These are phyloP conservation scores for Serinus canaria DNA, from an alignment of 2,113 vertebrate species.

Conservation along the genomic window DNA sequence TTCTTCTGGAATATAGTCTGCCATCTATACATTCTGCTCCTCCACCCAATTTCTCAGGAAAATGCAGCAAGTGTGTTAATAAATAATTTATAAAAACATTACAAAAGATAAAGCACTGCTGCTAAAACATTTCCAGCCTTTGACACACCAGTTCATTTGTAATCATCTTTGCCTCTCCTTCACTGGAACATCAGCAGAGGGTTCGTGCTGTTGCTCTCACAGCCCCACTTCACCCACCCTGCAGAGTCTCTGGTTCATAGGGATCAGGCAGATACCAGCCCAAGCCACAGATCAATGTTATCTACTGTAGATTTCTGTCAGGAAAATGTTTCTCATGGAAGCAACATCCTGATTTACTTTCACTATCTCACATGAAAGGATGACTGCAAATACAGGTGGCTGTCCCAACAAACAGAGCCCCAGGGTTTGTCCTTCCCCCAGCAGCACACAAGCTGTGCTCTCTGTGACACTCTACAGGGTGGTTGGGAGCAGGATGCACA, in stretches of 20 bases:
- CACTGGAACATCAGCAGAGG: neutral
- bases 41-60: slow-evolving; percentile 35
- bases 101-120: slow-evolving; percentile 33
- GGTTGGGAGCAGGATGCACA: accelerated
- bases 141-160: neutral
- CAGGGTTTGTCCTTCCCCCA: neutral
- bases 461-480: neutral
- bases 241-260: neutral
- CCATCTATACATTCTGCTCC: neutral
- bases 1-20: slow-evolving; percentile 19
- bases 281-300: neutral
- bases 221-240: neutral
- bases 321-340: neutral
- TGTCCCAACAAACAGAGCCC: neutral
- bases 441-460: neutral
- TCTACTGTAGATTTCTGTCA: neutral
- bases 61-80: slow-evolving; percentile 44
- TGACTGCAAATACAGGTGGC: accelerated
- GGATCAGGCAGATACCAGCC: neutral
- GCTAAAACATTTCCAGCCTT: neutral
- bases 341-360: neutral
- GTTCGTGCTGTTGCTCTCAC: neutral
- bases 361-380: accelerated
- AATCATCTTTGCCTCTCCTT: neutral
- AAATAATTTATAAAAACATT: slow-evolving; percentile 54